A percentile compares a stretch with the other conserved stretches of the same genome.
These are phyloP conservation scores for Drepana falcataria DNA, from an alignment of 2,888 invertebrate species.

Conservation along the genomic window DNA sequence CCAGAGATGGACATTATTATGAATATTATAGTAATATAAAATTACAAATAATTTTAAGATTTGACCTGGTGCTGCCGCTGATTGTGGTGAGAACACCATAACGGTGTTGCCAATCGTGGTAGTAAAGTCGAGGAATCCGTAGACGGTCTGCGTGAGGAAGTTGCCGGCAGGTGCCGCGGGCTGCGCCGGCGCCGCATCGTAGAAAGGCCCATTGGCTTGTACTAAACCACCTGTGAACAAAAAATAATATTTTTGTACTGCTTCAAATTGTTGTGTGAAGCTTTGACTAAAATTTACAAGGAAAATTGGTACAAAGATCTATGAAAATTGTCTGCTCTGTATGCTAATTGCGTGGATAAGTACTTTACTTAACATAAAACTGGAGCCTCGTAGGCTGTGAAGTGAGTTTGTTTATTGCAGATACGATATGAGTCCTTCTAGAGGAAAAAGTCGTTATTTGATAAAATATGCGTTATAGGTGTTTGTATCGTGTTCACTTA, in stretches of 20 bases:
- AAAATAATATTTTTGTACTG: too few relatives aligned
- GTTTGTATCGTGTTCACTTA: conserved; percentile 30
- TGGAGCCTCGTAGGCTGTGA: background rate
- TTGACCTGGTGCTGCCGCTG: conserved; percentile 84
- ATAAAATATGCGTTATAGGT: background rate
- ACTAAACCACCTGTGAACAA: conserved; percentile 22
- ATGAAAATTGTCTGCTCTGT: too few relatives aligned
- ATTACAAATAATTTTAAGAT: conserved; percentile 12
- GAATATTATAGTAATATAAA: too few relatives aligned
- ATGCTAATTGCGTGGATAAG: background rate
- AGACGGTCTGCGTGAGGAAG: conserved; percentile 92
- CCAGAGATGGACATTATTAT: too few relatives aligned
- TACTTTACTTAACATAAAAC: background rate
- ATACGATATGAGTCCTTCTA: background rate
- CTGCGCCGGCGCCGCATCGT: conserved; percentile 20
- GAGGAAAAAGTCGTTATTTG: background rate
- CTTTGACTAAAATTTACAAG: too few relatives aligned
- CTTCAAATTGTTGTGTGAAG: too few relatives aligned
- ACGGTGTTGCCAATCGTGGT: conserved; percentile 96
- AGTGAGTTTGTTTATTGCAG: background rate
- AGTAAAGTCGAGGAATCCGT: conserved; percentile 95
- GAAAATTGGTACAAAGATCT: too few relatives aligned
- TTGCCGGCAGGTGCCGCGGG: conserved; percentile 36
- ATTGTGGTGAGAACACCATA: conserved; percentile 96
- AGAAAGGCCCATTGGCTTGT: conserved; percentile 12